Evolutionary conservation across 64 coral and sea anemone genomes (phyloP).

Genomic region (Acropora yongei): DNA sequence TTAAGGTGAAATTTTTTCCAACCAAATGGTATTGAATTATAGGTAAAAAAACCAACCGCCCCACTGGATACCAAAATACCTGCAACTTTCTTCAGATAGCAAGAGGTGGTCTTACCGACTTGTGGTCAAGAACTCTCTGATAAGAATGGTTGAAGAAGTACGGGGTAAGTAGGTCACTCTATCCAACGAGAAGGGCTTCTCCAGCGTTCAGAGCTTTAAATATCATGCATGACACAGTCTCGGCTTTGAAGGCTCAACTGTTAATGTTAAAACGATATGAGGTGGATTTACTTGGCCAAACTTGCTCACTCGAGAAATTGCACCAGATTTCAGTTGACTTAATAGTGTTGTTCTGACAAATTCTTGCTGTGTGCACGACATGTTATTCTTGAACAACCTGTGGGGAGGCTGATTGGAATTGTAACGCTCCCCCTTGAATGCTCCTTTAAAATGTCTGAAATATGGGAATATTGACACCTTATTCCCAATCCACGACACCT

Average conservation of each 20-base stretch:
- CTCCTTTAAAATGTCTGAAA: slow-evolving; percentile 38
- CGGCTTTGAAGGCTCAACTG: slow-evolving; percentile 43
- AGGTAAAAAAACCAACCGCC: slow-evolving; percentile 58
- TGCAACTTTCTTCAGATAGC: slow-evolving; percentile 13
- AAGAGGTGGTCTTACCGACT: slow-evolving; percentile 58
- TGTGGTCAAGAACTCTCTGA: slow-evolving; percentile 12
- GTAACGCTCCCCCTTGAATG: slow-evolving; percentile 1
- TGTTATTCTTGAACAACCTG: slow-evolving; percentile 19
- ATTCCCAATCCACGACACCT: not conserved
- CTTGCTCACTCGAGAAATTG: slow-evolving; percentile 12
- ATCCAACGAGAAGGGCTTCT: slow-evolving; percentile 34
- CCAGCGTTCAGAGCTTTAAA: slow-evolving; percentile 46
- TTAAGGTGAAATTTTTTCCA: slow-evolving; percentile 68
- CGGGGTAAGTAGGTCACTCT: slow-evolving; percentile 10
- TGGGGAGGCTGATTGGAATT: not conserved
- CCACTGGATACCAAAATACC: slow-evolving; percentile 66
- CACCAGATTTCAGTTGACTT: not conserved
- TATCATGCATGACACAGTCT: slow-evolving; percentile 29
- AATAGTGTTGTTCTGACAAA: slow-evolving; percentile 33
- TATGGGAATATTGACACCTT: slow-evolving; percentile 26
- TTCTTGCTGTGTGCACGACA: not conserved
- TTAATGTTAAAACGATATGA: slow-evolving; percentile 23
- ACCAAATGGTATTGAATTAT: slow-evolving; percentile 57
- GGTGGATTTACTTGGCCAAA: slow-evolving; percentile 2
- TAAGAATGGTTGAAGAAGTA: slow-evolving; percentile 14